These are phyloP conservation scores for Eremophila alpestris DNA, from an alignment of 2,797 vertebrate species.

Conservation along the genomic window DNA sequence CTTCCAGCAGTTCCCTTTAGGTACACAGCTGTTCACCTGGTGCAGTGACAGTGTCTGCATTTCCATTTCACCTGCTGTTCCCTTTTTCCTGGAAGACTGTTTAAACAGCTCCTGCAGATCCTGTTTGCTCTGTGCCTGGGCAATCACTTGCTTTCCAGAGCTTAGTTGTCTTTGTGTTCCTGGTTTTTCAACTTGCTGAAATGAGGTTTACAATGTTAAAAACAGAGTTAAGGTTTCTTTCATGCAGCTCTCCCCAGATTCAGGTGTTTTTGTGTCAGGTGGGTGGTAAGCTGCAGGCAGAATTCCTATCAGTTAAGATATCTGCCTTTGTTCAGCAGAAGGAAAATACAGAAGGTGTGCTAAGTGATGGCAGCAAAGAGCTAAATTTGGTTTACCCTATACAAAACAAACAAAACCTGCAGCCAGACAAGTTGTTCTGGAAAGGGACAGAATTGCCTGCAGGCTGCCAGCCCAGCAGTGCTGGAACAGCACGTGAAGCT, in stretches of 20 bases:
- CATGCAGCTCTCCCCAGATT: not conserved
- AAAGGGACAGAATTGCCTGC: not conserved
- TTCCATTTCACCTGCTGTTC: not conserved
- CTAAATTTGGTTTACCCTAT: not conserved
- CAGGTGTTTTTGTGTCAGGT: not conserved
- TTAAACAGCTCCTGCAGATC: not conserved
- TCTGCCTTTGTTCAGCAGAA: not conserved
- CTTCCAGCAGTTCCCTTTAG: not conserved
- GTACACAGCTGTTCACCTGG: not conserved
- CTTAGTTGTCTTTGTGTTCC: not conserved
- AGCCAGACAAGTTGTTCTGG: not conserved
- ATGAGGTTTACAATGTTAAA: not conserved
- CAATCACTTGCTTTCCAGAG: not conserved
- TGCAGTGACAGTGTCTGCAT: fast-evolving
- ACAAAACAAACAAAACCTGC: not conserved
- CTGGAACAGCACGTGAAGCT: not conserved
- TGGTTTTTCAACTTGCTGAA: not conserved
- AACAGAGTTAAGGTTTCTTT: not conserved
- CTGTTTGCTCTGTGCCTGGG: not conserved
- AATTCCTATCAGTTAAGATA: not conserved
- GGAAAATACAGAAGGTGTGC: not conserved
- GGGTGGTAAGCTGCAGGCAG: not conserved
- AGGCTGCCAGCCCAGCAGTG: not conserved
- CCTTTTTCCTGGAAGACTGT: not conserved
- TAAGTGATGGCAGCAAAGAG: not conserved